Percentiles rank a stretch among this genome's conserved stretches.
These are phyloP conservation scores for Andrena haemorrhoa DNA, from an alignment of 2,888 invertebrate genomes.

Conservation along the genomic window DNA sequence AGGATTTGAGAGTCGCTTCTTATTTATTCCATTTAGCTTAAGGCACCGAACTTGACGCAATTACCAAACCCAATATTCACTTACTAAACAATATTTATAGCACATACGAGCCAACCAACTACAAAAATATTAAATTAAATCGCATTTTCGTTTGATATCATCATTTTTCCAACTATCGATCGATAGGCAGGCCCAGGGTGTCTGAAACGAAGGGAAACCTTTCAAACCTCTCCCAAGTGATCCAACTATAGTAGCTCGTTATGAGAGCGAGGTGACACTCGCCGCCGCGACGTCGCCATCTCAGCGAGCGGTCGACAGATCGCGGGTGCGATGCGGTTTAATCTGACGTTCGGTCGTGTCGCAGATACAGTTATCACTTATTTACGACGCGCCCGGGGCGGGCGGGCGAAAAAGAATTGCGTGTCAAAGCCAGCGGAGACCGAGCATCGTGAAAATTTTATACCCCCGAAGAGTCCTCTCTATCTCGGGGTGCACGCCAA, in stretches of 20 bases:
- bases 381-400: constrained; percentile 70
- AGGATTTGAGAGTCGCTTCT: constrained; percentile 30
- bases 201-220: not conserved
- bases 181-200: too few species aligned
- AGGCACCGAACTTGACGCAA: not conserved
- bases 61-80: not conserved
- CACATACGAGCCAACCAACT: not conserved
- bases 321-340: constrained; percentile 23
- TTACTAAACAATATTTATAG: not conserved
- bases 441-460: constrained; percentile 61
- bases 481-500: constrained; percentile 78
- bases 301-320: not conserved
- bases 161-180: too few species aligned
- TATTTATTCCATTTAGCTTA: not conserved
- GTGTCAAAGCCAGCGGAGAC: constrained; percentile 75
- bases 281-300: constrained; percentile 5
- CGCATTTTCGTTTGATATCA: not conserved
- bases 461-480: constrained; percentile 59
- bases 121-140: not conserved
- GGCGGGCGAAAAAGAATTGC: constrained; percentile 76
- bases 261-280: too few species aligned
- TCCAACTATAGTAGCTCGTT: too few species aligned
- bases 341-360: constrained; percentile 38
- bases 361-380: constrained; percentile 61
- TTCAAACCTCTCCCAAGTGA: not conserved